These are phyloP conservation scores for Stegana nigrithorax DNA, from an alignment of 2,888 invertebrate genomes.

Conservation along the genomic window DNA sequence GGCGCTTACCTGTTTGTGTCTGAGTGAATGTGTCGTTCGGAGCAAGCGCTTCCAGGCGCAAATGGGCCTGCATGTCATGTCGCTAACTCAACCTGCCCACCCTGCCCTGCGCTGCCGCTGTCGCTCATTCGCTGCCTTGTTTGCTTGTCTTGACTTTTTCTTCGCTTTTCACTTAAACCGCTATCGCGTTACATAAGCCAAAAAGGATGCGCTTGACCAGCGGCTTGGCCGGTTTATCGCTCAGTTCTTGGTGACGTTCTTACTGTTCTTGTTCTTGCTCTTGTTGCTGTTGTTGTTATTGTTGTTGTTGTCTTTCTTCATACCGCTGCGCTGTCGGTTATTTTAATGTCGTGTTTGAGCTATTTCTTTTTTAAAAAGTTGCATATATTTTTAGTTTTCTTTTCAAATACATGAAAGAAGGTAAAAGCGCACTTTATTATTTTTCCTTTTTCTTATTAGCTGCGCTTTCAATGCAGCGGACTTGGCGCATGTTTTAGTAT, in stretches of 20 bases:
- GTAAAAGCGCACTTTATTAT: no score
- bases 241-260: neutral
- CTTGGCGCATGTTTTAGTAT: slow-evolving; percentile 2
- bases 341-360: slow-evolving; percentile 11
- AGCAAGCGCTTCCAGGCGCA: neutral
- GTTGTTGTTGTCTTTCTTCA: neutral
- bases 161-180: slow-evolving; percentile 4
- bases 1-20: neutral
- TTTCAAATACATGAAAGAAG: no score
- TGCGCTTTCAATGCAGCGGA: slow-evolving; percentile 3
- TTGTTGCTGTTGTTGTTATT: neutral
- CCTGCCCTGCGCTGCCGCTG: neutral
- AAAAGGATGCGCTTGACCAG: slow-evolving; percentile 9
- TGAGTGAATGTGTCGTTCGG: neutral
- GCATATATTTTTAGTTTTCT: no score
- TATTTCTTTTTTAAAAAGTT: neutral
- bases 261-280: neutral
- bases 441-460: neutral
- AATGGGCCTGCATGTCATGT: slow-evolving; percentile 5
- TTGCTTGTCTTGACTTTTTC: no score
- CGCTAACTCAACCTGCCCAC: no score
- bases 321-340: neutral
- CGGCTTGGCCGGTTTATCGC: neutral
- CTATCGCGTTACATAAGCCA: slow-evolving; percentile 16
- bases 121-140: no score